These are phyloP conservation scores for Allolobophora icterica DNA, from an alignment of 2,888 invertebrate genomes.

Conservation along the genomic window DNA sequence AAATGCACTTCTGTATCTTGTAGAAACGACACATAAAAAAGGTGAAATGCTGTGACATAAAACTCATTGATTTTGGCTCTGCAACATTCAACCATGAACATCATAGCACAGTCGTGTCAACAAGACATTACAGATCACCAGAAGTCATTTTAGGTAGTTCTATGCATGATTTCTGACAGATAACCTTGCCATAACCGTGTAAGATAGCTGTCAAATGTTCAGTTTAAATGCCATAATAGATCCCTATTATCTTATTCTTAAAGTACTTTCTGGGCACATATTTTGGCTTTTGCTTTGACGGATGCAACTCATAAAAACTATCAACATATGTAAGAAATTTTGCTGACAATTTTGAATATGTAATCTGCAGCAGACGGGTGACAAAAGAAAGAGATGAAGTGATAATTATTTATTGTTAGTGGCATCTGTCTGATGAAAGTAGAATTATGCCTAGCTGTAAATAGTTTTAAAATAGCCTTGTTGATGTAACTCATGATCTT, in stretches of 20 bases:
- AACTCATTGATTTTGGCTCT: constrained; percentile 97
- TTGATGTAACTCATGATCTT: too few species aligned
- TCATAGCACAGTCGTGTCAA: constrained; percentile 98
- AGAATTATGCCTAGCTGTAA: background rate
- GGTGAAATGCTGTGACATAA: constrained; percentile 90
- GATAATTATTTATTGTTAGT: background rate
- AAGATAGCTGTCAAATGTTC: background rate
- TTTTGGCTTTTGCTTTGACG: background rate
- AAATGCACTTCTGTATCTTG: background rate
- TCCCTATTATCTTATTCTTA: background rate
- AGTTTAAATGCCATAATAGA: background rate
- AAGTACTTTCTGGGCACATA: background rate
- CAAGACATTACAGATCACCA: constrained; percentile 96
- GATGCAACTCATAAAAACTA: too few species aligned
- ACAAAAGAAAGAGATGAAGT: background rate
- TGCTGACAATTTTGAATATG: background rate
- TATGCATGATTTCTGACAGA: background rate
- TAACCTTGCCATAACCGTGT: background rate
- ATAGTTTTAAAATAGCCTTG: too few species aligned
- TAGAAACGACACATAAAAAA: constrained; percentile 83
- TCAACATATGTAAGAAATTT: background rate
- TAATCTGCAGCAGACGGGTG: background rate
- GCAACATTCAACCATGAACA: constrained; percentile 99
- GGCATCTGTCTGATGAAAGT: background rate
- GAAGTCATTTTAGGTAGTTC: constrained; percentile 92